Conservation (phyloP, 2,888 invertebrate species). For the Yponomeuta cagnagella region DNA sequence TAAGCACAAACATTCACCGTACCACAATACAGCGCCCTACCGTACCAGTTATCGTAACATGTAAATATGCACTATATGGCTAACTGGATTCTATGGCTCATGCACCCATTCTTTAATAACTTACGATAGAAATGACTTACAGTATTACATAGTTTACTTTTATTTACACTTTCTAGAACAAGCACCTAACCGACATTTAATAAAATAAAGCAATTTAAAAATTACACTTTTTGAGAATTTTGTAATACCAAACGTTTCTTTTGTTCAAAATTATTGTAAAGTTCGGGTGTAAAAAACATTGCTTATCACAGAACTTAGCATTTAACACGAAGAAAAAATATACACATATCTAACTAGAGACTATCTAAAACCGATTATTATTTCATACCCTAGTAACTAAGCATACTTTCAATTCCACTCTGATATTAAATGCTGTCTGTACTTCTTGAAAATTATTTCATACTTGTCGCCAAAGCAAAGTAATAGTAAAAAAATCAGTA, state of each 20-base stretch:
- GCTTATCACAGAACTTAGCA: conserved; percentile 56
- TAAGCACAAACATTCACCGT: not conserved
- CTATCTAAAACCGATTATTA: conserved; percentile 26
- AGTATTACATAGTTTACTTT: not conserved
- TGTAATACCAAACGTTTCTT: not conserved
- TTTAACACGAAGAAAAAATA: conserved; percentile 44
- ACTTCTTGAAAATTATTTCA: not conserved
- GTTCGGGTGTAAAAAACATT: conserved; percentile 41
- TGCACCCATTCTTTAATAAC: conserved; percentile 39
- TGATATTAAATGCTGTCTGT: conserved; percentile 1
- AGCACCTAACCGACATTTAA: not conserved
- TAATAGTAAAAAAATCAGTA: too few species aligned
- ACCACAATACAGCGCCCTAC: not conserved
- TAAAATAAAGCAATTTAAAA: not conserved
- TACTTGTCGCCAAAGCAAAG: not conserved
- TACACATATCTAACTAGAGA: conserved; percentile 29
- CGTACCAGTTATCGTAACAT: conserved; percentile 30
- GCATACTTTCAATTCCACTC: conserved; percentile 4
- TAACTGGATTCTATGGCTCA: conserved; percentile 51
- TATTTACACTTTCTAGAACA: conserved; percentile 10
- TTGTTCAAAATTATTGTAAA: not conserved
- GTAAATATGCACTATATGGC: conserved; percentile 32
- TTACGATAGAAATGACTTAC: conserved; percentile 27
- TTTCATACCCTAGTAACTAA: conserved; percentile 22
- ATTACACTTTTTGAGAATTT: conserved; percentile 1